phyloP scores from a whole-genome alignment of 1,140 invertebrate species.

The Phymorhynchus buccinoides region DNA sequence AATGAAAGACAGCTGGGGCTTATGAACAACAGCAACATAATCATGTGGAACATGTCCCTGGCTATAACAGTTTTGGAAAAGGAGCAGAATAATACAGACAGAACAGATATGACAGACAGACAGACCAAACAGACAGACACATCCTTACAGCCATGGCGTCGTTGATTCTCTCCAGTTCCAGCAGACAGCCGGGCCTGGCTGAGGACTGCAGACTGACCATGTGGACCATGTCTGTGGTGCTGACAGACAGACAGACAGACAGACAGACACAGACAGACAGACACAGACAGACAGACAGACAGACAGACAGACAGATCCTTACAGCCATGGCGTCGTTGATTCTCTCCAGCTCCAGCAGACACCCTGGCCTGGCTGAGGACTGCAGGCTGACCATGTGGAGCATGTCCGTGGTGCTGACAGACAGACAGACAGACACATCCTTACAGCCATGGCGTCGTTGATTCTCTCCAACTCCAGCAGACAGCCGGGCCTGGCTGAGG shows the following conservation, averaged over 20 bases:
- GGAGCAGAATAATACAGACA: too few species aligned
- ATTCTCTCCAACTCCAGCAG: slow-evolving; percentile 94
- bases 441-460: neutral
- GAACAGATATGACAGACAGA: neutral
- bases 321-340: slow-evolving; percentile 84
- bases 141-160: slow-evolving; percentile 78
- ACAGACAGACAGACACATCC: neutral
- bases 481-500: slow-evolving; percentile 95
- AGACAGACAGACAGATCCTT: neutral
- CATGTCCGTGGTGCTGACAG: slow-evolving; percentile 50
- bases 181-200: slow-evolving; percentile 94
- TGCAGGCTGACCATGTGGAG: slow-evolving; percentile 99
- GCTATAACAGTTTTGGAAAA: too few species aligned
- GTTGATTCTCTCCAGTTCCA: slow-evolving; percentile 93
- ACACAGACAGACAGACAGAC: neutral
- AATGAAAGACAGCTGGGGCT: too few species aligned
- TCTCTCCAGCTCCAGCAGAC: slow-evolving; percentile 94
- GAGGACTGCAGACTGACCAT: slow-evolving; percentile 99
- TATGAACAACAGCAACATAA: too few species aligned
- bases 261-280: neutral
- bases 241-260: slow-evolving; percentile 5
- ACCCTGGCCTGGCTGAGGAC: slow-evolving; percentile 95
- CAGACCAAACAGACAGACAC: neutral
- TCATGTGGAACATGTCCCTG: too few species aligned
- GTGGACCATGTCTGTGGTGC: slow-evolving; percentile 79